Percentiles rank a stretch among this genome's conserved stretches.
These are phyloP conservation scores for Chelmon rostratus DNA, from an alignment of 2,797 vertebrate species.

Conservation along the genomic window DNA sequence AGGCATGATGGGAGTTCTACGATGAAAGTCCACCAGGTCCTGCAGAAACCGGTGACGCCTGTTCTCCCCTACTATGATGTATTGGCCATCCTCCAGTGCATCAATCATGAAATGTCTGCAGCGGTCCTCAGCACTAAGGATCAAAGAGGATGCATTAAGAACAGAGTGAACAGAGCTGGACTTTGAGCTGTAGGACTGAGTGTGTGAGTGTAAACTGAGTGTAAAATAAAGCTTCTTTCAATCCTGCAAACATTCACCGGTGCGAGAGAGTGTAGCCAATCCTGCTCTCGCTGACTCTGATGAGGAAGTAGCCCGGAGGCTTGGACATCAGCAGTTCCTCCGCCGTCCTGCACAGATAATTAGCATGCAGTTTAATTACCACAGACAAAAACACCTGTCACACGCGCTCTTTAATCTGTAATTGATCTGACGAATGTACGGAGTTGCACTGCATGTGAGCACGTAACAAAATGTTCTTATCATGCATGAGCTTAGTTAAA, in stretches of 20 bases:
- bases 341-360: slow-evolving; percentile 76
- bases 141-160: neutral
- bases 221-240: neutral
- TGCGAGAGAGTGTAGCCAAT: slow-evolving; percentile 90
- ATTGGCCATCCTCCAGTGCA: slow-evolving; percentile 73
- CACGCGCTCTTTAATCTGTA: slow-evolving; percentile 4
- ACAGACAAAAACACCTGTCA: slow-evolving; percentile 33
- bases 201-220: neutral
- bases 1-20: slow-evolving; percentile 78
- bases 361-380: neutral
- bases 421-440: neutral
- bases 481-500: neutral
- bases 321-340: slow-evolving; percentile 85
- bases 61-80: slow-evolving; percentile 82
- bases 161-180: neutral
- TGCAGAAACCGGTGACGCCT: slow-evolving; percentile 79
- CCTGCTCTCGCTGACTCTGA: slow-evolving; percentile 89
- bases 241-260: slow-evolving; percentile 80
- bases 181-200: neutral
- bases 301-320: slow-evolving; percentile 87
- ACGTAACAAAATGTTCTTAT: neutral
- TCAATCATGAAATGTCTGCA: slow-evolving; percentile 91
- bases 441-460: neutral
- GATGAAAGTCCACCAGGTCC: slow-evolving; percentile 87
- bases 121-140: slow-evolving; percentile 75